Evolutionary conservation across 2,113 vertebrate genomes (phyloP).

Genomic region (Falcunculus frontatus): DNA sequence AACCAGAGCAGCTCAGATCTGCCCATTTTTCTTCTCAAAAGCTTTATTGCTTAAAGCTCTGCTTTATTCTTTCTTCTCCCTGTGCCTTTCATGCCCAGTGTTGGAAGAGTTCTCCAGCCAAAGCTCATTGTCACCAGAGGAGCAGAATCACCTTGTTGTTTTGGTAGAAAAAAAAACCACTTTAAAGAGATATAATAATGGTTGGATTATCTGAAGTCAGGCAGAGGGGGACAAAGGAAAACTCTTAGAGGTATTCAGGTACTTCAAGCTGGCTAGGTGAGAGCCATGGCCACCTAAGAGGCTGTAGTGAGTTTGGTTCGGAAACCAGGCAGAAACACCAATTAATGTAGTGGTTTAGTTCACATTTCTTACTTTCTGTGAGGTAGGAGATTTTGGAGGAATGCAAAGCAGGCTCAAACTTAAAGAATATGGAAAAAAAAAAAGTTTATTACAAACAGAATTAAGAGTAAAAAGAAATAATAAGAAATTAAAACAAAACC

Average conservation of each 20-base stretch:
- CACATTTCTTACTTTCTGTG: too few relatives aligned
- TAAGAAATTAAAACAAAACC: too few relatives aligned
- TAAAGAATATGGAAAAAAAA: too few relatives aligned
- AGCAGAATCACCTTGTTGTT: background rate
- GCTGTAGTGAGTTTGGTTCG: too few relatives aligned
- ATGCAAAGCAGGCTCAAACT: too few relatives aligned
- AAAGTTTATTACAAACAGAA: too few relatives aligned
- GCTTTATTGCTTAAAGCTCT: background rate
- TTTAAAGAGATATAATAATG: background rate
- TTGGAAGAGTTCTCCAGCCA: background rate
- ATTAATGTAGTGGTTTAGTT: too few relatives aligned
- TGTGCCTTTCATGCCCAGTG: background rate
- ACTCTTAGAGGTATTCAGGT: background rate
- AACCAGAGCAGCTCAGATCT: background rate
- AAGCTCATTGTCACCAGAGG: background rate
- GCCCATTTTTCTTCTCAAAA: background rate
- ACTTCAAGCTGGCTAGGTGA: background rate
- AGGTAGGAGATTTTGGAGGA: too few relatives aligned
- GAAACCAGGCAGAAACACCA: too few relatives aligned
- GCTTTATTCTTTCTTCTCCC: background rate
- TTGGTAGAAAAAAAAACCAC: background rate
- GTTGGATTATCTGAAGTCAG: background rate
- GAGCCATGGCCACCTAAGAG: background rate
- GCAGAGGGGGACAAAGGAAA: background rate
- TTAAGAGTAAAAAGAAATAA: too few relatives aligned